Evolutionary conservation across 2,888 invertebrate genomes (phyloP), one percentile per base, ranked within the genome.

Genomic region (Carabus problematicus): DNA sequence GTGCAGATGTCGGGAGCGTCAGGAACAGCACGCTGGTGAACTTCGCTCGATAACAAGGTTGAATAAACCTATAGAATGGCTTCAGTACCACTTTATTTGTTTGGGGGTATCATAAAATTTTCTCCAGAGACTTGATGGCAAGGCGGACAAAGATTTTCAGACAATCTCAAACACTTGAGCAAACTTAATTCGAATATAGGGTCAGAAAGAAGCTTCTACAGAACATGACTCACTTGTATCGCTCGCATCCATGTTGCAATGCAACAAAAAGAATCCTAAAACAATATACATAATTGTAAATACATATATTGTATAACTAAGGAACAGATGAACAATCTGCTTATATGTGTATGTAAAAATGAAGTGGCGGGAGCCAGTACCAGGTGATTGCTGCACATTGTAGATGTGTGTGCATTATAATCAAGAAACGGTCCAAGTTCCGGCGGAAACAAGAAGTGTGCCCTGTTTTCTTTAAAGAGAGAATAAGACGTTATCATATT

Each of bases 51-150:
- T 66, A 66, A 66, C 66, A 66, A 58, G 66, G 56, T 58, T 66
- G 66, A 66, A 66, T 59, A 56, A 56, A 66, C 58, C 59, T 43
- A 64, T 54, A 66, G 66, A 66, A 66, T 66, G 66, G 66, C 66
- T 66, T 66, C 58, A 66, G 58, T 66, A 66, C 47, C 66, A 58
- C 59, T 58, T 56, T 66, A 59, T 66, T 66, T 66, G 59, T 66
- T 66, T 59, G 58, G 66, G 58, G 59, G 66, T 64, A 64, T 58
- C 66, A 66, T 58, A 58, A 66, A 66, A 66, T 66, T 55, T 52
- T 52, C 52, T 52, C 52, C 52, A 52, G 52, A 52, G 52, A 52
- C 52, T 52, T 19, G 9, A 52, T 39, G 56, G 56, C 41, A 64
- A 64, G 45, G 56, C 64, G 64, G 56, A 64, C 64, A 64, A 64